phyloP scores from a whole-genome alignment of 2,888 invertebrate species.

The Venusia cambrica region DNA sequence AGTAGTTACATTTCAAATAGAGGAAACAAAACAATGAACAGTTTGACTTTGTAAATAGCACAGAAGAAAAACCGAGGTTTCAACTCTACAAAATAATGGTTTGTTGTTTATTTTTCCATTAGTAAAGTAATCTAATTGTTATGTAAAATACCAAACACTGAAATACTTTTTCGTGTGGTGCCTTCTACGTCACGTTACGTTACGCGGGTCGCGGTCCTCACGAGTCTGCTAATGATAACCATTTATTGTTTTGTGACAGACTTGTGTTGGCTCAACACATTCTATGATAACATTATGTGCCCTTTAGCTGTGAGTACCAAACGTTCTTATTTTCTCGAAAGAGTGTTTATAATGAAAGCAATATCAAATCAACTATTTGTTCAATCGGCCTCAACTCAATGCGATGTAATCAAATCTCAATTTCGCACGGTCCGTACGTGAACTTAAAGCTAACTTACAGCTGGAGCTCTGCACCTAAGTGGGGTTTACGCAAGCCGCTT shows the following conservation, averaged over 20 bases:
- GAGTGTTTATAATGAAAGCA: conserved; percentile 21
- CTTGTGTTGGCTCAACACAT: conserved; percentile 29
- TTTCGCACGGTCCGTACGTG: conserved; percentile 58
- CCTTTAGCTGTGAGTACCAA: conserved; percentile 13
- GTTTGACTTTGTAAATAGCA: too few relatives aligned
- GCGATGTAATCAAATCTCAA: conserved; percentile 50
- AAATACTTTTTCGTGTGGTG: conserved; percentile 53
- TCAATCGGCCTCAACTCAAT: conserved; percentile 35
- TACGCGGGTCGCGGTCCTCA: conserved; percentile 68
- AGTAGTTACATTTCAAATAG: conserved; percentile 28
- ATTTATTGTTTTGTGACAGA: conserved; percentile 38
- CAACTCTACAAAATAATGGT: conserved; percentile 1
- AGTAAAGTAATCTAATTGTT: conserved; percentile 47
- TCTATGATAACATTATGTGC: conserved; percentile 20
- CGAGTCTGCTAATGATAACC: conserved; percentile 54
- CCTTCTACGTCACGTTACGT: conserved; percentile 49
- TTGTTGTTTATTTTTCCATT: conserved; percentile 28
- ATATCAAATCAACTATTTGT: conserved; percentile 34
- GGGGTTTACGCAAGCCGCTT: conserved; percentile 64
- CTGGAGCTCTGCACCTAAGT: conserved; percentile 60
- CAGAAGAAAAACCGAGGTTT: conserved; percentile 13
- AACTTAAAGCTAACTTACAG: conserved; percentile 67
- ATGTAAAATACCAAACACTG: conserved; percentile 53
- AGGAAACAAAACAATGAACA: conserved; percentile 15
- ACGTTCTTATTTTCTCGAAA: conserved; percentile 22